phyloP scores from a whole-genome alignment of 2,797 vertebrate species.

The Lepidocolaptes lacrymiger region DNA sequence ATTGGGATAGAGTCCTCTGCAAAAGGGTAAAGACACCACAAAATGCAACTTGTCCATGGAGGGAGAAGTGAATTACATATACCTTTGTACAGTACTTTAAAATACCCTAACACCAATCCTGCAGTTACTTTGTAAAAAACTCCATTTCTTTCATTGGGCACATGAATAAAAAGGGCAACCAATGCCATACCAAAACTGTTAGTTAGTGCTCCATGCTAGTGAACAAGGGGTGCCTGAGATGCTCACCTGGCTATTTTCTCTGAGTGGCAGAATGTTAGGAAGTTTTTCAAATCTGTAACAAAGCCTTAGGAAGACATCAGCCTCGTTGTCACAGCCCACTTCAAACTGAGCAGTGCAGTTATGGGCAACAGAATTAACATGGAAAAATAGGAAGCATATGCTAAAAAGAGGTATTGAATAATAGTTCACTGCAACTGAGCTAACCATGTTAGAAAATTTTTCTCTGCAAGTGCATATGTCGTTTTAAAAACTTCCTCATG shows the following conservation, averaged over 20 bases:
- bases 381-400: not conserved
- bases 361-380: not conserved
- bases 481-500: conserved; percentile 70
- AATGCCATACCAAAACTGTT: not conserved
- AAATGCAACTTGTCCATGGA: not conserved
- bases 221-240: not conserved
- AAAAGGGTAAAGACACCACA: not conserved
- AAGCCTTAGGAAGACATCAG: not conserved
- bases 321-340: not conserved
- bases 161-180: not conserved
- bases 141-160: not conserved
- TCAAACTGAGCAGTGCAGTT: not conserved
- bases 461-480: conserved; percentile 32
- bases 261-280: not conserved
- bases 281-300: not conserved
- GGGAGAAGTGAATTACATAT: not conserved
- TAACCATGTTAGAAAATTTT: not conserved
- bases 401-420: not conserved
- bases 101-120: not conserved
- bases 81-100: not conserved
- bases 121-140: not conserved
- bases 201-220: not conserved
- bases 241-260: not conserved
- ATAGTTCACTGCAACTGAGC: not conserved
- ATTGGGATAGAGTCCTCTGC: not conserved